Conservation (phyloP, 2,888 invertebrate species). For the Hypercompe scribonia region DNA sequence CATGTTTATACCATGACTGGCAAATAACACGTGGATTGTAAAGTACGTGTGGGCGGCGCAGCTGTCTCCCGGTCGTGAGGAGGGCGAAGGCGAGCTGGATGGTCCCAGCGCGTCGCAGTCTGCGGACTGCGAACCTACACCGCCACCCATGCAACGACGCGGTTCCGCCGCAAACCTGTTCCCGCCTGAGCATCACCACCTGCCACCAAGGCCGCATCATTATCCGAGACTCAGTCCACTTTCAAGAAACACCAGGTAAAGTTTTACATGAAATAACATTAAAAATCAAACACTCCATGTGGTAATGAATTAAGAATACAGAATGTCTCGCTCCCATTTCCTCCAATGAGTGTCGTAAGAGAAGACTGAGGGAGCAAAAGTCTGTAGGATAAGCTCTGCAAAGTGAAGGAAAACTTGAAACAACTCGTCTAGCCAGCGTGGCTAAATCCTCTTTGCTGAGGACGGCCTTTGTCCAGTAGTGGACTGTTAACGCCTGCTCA, state of each 20-base stretch:
- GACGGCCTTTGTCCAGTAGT: no score
- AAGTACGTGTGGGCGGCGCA: constrained; percentile 67
- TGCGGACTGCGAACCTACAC: constrained; percentile 97
- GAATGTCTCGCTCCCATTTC: no score
- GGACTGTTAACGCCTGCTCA: no score
- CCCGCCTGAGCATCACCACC: constrained; percentile 87
- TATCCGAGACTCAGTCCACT: constrained; percentile 93
- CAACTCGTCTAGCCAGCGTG: no score
- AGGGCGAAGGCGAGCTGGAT: constrained; percentile 94
- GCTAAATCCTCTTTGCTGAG: no score
- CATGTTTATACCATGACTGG: constrained; percentile 8
- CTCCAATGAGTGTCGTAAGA: no score
- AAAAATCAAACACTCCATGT: no score
- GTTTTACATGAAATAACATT: no score
- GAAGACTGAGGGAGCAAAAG: no score
- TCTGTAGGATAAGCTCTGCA: no score
- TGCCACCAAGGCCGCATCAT: constrained; percentile 83
- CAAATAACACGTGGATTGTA: constrained; percentile 48
- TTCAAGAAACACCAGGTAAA: constrained; percentile 88
- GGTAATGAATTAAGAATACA: no score
- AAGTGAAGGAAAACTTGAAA: no score
- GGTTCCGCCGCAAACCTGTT: constrained; percentile 96
- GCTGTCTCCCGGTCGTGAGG: constrained; percentile 95
- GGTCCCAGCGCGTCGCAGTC: constrained; percentile 96
- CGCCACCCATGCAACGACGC: constrained; percentile 92